A percentile compares a stretch with the other conserved stretches of the same genome.
Conservation (phyloP, 2,113 vertebrate species). For the Hippolais icterina region DNA sequence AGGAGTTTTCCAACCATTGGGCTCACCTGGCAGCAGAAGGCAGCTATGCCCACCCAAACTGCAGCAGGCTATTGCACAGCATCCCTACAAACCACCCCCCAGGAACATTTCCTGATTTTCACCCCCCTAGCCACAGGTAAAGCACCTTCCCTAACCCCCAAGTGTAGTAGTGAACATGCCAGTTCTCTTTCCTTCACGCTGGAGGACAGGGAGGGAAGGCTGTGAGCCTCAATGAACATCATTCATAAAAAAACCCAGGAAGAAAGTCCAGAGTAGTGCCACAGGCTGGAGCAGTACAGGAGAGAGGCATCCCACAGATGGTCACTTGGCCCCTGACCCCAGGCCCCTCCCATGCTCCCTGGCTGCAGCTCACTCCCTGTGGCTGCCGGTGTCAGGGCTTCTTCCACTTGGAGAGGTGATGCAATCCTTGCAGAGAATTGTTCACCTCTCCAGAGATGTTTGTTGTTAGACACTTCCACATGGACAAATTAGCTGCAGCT, state of each 20-base stretch:
- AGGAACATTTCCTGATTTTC: background rate
- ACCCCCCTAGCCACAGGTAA: rapidly evolving
- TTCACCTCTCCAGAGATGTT: slow-evolving; percentile 45
- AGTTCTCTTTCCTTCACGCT: rapidly evolving
- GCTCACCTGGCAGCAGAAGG: background rate
- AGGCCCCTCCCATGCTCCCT: rapidly evolving
- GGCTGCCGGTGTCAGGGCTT: background rate
- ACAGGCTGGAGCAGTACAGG: background rate
- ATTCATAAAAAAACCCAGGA: background rate
- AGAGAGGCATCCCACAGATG: background rate
- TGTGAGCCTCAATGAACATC: background rate
- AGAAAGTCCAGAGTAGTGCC: rapidly evolving
- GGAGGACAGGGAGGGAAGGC: background rate
- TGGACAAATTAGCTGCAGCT: slow-evolving; percentile 60
- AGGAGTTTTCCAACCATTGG: background rate
- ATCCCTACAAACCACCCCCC: background rate
- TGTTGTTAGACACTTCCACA: slow-evolving; percentile 48
- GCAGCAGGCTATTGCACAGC: background rate
- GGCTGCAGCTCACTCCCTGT: background rate
- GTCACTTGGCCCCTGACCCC: background rate
- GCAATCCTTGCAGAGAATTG: slow-evolving; percentile 60
- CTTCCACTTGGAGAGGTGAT: slow-evolving; percentile 68
- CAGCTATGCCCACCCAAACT: background rate
- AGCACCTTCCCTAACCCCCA: background rate
- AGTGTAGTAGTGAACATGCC: rapidly evolving